These are phyloP conservation scores for Scleropages formosus DNA, from an alignment of 2,797 vertebrate species.

Conservation along the genomic window DNA sequence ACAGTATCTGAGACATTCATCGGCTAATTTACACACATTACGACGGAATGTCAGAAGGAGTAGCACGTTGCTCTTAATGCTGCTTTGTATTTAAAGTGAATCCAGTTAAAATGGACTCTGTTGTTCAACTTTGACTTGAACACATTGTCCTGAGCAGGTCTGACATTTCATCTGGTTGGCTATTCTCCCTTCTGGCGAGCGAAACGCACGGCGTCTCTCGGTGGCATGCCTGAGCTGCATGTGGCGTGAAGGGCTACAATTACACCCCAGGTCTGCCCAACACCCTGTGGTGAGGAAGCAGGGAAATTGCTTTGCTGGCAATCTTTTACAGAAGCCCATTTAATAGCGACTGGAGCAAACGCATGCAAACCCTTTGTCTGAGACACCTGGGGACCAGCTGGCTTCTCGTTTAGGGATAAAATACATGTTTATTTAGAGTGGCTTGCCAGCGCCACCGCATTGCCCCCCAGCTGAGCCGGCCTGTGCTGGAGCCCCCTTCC, in stretches of 20 bases:
- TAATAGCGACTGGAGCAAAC: slow-evolving; percentile 58
- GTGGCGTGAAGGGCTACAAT: slow-evolving; percentile 61
- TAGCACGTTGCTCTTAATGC: neutral
- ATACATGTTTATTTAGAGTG: slow-evolving; percentile 64
- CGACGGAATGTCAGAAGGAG: slow-evolving; percentile 31
- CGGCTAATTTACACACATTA: slow-evolving; percentile 38
- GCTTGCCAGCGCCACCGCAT: slow-evolving; percentile 9
- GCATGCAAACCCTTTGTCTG: slow-evolving; percentile 63
- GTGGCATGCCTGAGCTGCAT: slow-evolving; percentile 55
- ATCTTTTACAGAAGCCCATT: slow-evolving; percentile 29
- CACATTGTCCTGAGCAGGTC: neutral
- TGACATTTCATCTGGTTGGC: slow-evolving; percentile 18
- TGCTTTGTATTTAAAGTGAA: slow-evolving; percentile 29
- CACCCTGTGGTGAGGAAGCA: slow-evolving; percentile 55
- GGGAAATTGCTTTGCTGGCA: slow-evolving; percentile 62
- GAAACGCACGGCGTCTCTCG: neutral
- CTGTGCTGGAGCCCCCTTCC: slow-evolving; percentile 37
- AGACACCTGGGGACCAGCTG: slow-evolving; percentile 69
- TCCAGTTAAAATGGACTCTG: slow-evolving; percentile 17
- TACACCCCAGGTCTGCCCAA: slow-evolving; percentile 45
- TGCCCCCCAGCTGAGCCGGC: slow-evolving; percentile 28
- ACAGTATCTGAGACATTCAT: slow-evolving; percentile 38
- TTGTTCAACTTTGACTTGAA: slow-evolving; percentile 3
- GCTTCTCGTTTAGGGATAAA: slow-evolving; percentile 66
- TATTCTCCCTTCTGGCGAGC: slow-evolving; percentile 8